Evolutionary conservation across 2,888 invertebrate species (phyloP).

Genomic region (Harmothoe impar): DNA sequence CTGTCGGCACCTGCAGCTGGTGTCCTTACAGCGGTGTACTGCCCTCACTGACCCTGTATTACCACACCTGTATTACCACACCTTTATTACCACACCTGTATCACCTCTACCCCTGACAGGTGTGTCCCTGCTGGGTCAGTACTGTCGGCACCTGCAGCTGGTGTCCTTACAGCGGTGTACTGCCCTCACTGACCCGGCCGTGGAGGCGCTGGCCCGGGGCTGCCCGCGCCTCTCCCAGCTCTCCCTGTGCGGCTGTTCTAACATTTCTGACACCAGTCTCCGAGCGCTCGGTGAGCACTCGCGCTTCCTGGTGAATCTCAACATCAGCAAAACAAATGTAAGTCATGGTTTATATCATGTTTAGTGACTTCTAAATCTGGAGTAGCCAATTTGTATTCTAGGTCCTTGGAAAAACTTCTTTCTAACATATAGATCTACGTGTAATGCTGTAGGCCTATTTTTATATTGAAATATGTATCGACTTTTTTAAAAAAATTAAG

Average conservation of each 20-base stretch:
- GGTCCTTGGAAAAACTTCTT: too few relatives aligned
- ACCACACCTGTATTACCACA: too few relatives aligned
- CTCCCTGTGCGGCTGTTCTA: conserved; percentile 79
- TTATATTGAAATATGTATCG: too few relatives aligned
- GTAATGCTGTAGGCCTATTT: too few relatives aligned
- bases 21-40: conserved; percentile 78
- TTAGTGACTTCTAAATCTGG: too few relatives aligned
- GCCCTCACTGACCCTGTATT: conserved; percentile 80
- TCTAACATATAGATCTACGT: too few relatives aligned
- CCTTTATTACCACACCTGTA: too few relatives aligned
- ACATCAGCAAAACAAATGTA: conserved; percentile 74
- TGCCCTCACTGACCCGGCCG: conserved; percentile 79
- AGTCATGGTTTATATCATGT: not conserved
- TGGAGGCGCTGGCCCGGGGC: conserved; percentile 75
- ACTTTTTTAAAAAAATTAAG: too few relatives aligned
- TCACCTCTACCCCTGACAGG: not conserved
- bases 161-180: conserved; percentile 79
- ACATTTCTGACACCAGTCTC: conserved; percentile 77
- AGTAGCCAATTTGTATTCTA: too few relatives aligned
- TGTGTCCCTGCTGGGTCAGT: not conserved
- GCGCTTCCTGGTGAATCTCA: conserved; percentile 75
- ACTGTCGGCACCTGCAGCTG: conserved; percentile 73
- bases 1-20: conserved; percentile 74
- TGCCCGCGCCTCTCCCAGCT: conserved; percentile 78
- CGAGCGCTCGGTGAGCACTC: conserved; percentile 76